Conservation (phyloP, 2,888 invertebrate genomes). For the Hirudinaria manillensis region DNA sequence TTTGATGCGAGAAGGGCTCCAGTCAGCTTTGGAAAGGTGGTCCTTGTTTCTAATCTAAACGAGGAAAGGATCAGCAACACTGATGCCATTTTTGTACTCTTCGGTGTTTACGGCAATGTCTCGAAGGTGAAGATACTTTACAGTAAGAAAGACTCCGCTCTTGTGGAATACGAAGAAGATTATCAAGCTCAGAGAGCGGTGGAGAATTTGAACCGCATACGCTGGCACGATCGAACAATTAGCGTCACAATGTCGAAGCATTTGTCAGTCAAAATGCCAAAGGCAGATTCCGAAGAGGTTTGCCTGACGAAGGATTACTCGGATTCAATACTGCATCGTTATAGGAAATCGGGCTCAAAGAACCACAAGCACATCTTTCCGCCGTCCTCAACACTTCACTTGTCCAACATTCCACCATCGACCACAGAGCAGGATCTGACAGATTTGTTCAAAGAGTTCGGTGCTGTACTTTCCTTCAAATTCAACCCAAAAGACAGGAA, state of each 20-base stretch:
- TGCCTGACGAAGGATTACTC: constrained; percentile 23
- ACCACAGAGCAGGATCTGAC: constrained; percentile 13
- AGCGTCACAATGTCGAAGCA: constrained; percentile 10
- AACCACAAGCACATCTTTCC: constrained; percentile 99
- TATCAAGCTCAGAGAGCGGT: constrained; percentile 20
- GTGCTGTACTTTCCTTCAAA: constrained; percentile 20
- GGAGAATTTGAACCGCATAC: constrained; percentile 20
- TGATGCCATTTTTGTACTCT: constrained; percentile 15
- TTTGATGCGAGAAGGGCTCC: neutral
- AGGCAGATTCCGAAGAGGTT: constrained; percentile 10
- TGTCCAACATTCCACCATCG: constrained; percentile 86
- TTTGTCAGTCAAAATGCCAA: constrained; percentile 18
- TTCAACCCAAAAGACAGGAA: constrained; percentile 17
- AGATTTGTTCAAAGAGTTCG: constrained; percentile 18
- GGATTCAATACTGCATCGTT: constrained; percentile 57
- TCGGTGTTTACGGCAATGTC: constrained; percentile 27
- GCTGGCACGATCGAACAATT: constrained; percentile 19
- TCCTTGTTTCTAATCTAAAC: constrained; percentile 10
- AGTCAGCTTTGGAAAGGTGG: neutral
- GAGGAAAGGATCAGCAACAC: constrained; percentile 3
- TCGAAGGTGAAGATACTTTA: constrained; percentile 26
- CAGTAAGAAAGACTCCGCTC: constrained; percentile 26
- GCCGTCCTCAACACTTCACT: constrained; percentile 93
- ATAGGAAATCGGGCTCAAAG: constrained; percentile 99
- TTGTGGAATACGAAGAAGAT: constrained; percentile 27